Evolutionary conservation across 2,797 vertebrate genomes (phyloP).

Genomic region (Chromobotia macracanthus): DNA sequence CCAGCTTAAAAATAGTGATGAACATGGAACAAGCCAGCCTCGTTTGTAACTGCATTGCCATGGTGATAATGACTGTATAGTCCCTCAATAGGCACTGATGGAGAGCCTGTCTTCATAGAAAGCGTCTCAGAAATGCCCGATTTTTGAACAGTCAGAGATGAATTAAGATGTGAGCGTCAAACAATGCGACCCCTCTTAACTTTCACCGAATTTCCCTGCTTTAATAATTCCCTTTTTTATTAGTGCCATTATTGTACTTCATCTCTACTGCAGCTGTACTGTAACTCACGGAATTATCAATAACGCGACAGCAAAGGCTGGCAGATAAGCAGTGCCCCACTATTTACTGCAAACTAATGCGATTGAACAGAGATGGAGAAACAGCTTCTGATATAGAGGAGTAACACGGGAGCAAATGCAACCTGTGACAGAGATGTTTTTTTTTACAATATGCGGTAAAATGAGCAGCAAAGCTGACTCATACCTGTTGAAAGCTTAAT

Average conservation of each 20-base stretch:
- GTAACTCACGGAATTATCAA: constrained; percentile 11
- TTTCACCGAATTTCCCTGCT: neutral
- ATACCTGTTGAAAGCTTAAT: constrained; percentile 19
- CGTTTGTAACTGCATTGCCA: constrained; percentile 58
- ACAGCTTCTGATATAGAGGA: neutral
- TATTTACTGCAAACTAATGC: constrained; percentile 62
- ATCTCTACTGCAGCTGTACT: neutral
- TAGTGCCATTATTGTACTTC: neutral
- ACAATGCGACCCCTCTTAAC: neutral
- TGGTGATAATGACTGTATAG: constrained; percentile 56
- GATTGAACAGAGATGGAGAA: constrained; percentile 49
- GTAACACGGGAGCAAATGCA: neutral
- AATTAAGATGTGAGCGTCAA: neutral
- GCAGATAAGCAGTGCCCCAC: constrained; percentile 36
- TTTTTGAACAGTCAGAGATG: neutral
- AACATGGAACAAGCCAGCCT: constrained; percentile 35
- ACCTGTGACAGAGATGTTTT: neutral
- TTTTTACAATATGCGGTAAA: constrained; percentile 15
- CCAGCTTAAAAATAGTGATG: constrained; percentile 47
- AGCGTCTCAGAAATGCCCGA: constrained; percentile 26
- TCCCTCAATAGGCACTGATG: constrained; percentile 27
- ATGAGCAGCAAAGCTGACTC: neutral
- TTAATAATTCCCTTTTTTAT: neutral
- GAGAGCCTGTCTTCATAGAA: constrained; percentile 27
- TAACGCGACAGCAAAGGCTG: constrained; percentile 53